A percentile compares a stretch with the other conserved stretches of the same genome.
Conservation (phyloP, 2,113 vertebrate genomes). For the Passer montanus region DNA sequence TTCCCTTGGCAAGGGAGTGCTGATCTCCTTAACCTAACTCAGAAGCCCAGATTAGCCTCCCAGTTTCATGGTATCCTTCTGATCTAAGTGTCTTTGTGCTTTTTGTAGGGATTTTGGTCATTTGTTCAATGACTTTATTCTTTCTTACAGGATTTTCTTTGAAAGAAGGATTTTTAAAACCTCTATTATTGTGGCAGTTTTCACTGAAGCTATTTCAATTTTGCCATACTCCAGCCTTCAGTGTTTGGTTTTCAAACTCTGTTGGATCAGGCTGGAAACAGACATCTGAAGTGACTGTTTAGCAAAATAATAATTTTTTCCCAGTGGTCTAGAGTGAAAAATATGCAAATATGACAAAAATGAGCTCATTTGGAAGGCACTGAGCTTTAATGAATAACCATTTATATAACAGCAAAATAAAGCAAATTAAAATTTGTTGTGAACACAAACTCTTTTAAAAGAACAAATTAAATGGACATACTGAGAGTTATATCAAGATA, state of each 20-base stretch:
- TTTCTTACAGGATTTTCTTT: not conserved
- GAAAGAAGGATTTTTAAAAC: not conserved
- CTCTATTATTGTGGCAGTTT: not conserved
- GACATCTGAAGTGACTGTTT: constrained; percentile 10
- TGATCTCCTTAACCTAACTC: not conserved
- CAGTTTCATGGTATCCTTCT: not conserved
- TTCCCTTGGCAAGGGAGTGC: not conserved
- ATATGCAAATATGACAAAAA: constrained; percentile 44
- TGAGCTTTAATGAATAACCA: constrained; percentile 35
- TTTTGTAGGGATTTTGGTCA: not conserved
- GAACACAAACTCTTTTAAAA: constrained; percentile 31
- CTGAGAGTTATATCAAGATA: constrained; percentile 10
- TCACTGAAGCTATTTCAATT: not conserved
- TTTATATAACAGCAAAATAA: constrained; percentile 38
- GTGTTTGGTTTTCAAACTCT: not conserved
- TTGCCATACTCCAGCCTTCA: not conserved
- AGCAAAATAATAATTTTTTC: not conserved
- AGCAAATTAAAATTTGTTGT: constrained; percentile 39
- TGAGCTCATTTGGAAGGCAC: constrained; percentile 5
- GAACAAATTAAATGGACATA: constrained; percentile 27
- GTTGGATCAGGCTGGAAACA: not conserved
- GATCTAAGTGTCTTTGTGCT: not conserved
- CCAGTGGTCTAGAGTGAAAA: constrained; percentile 37
- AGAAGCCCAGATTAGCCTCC: not conserved
- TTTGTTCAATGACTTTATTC: not conserved